Evolutionary conservation across 2,797 vertebrate genomes (phyloP).

Genomic region (Halcyon smyrnensis): DNA sequence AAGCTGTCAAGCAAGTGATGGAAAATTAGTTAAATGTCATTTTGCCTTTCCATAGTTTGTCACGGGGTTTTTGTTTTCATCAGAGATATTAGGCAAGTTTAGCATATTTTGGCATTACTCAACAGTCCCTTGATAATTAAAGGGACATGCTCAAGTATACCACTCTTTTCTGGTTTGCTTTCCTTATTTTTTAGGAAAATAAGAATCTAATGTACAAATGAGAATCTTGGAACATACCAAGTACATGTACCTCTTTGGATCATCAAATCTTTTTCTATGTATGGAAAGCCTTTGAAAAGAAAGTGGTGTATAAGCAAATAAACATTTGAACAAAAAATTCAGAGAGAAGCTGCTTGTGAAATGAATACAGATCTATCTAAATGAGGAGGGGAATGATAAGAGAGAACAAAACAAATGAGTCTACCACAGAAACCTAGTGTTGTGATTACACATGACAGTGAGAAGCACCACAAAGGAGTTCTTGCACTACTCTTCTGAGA

Average conservation of each 20-base stretch:
- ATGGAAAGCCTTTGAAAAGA: conserved; percentile 7
- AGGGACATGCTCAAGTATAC: neutral
- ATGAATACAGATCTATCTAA: conserved; percentile 10
- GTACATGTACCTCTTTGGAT: neutral
- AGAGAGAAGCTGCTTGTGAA: conserved; percentile 18
- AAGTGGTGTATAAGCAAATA: neutral
- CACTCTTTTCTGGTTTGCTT: neutral
- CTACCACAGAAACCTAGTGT: neutral
- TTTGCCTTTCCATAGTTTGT: conserved; percentile 18
- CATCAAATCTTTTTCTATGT: neutral
- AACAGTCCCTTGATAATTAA: neutral
- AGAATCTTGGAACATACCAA: neutral
- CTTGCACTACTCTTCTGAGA: neutral
- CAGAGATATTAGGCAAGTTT: neutral
- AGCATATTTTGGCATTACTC: neutral
- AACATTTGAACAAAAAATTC: neutral
- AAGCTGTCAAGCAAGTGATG: conserved; percentile 16
- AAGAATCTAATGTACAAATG: neutral
- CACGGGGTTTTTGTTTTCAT: neutral
- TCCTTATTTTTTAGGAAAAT: neutral
- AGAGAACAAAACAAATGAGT: neutral
- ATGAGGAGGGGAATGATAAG: neutral
- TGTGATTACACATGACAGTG: neutral
- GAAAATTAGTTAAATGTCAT: conserved; percentile 19
- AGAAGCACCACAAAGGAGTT: neutral